These are phyloP conservation scores for Petrolisthes cinctipes DNA, from an alignment of 2,888 invertebrate genomes.

Conservation along the genomic window DNA sequence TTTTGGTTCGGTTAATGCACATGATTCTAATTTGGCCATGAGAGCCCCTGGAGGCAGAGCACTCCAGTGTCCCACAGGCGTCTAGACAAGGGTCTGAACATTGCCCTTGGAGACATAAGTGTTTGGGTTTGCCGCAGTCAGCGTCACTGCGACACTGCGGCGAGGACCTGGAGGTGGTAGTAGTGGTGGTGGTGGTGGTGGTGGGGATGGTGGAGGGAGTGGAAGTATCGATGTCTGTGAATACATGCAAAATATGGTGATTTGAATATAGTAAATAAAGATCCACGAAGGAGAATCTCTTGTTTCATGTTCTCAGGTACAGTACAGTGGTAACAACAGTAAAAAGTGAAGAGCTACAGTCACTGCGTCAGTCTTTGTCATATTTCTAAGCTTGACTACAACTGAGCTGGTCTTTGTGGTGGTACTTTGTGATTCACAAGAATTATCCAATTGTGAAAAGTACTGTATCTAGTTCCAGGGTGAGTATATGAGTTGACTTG, in stretches of 20 bases:
- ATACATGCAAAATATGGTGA: slow-evolving; percentile 58
- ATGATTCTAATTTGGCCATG: slow-evolving; percentile 34
- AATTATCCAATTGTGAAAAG: slow-evolving; percentile 27
- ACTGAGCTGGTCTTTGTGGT: slow-evolving; percentile 36
- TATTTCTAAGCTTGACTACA: background rate
- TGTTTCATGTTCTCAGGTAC: slow-evolving; percentile 49
- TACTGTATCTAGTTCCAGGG: slow-evolving; percentile 38
- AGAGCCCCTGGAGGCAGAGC: slow-evolving; percentile 29
- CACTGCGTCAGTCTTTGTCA: slow-evolving; percentile 48
- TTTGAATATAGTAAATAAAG: slow-evolving; percentile 38
- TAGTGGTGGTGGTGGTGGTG: slow-evolving; percentile 47
- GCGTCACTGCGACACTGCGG: slow-evolving; percentile 54
- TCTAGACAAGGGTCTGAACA: slow-evolving; percentile 86
- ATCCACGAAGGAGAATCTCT: slow-evolving; percentile 29
- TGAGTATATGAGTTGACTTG: slow-evolving; percentile 49
- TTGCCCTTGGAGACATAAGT: slow-evolving; percentile 70
- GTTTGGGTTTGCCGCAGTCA: slow-evolving; percentile 53
- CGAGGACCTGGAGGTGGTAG: slow-evolving; percentile 38
- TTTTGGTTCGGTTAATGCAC: slow-evolving; percentile 33
- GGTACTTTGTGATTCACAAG: slow-evolving; percentile 39
- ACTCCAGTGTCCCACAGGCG: slow-evolving; percentile 57
- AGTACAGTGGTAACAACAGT: slow-evolving; percentile 13
- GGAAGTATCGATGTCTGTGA: slow-evolving; percentile 55
- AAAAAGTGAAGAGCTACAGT: slow-evolving; percentile 49
- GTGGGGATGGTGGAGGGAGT: slow-evolving; percentile 50